Percentiles rank a stretch among this genome's conserved stretches.
phyloP scores from a whole-genome alignment of 2,113 vertebrate species.

The Mionectes macconnelli region DNA sequence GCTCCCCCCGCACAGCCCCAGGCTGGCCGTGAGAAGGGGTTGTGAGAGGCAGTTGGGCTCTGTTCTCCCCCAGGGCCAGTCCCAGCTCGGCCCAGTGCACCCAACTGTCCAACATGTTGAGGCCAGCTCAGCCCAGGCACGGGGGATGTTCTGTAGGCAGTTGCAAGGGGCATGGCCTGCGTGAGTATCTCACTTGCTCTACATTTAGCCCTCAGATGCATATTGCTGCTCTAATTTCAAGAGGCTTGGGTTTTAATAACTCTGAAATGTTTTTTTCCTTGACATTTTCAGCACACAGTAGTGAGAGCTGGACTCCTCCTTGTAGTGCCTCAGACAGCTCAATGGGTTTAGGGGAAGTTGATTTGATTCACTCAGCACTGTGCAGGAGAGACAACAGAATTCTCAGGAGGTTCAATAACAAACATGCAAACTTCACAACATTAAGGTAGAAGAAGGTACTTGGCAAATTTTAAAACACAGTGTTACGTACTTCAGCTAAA shows the following conservation, averaged over 20 bases:
- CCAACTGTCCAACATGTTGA: background rate
- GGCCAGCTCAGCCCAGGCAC: background rate
- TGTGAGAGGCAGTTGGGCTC: background rate
- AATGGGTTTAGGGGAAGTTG: background rate
- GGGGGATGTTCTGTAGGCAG: rapidly evolving
- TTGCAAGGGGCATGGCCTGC: background rate
- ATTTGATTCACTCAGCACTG: background rate
- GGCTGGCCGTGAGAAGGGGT: background rate
- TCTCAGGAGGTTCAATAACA: background rate
- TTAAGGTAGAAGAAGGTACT: background rate
- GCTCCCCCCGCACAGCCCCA: background rate
- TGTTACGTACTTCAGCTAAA: background rate
- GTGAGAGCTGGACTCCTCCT: background rate
- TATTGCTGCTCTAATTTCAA: background rate
- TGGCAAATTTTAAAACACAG: background rate
- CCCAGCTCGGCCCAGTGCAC: background rate
- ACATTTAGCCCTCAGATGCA: background rate
- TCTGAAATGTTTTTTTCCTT: background rate
- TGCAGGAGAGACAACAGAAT: background rate
- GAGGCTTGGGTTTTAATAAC: background rate
- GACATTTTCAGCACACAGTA: background rate
- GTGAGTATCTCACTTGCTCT: background rate
- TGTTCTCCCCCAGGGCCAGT: background rate
- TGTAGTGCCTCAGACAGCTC: background rate
- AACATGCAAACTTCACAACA: background rate